Evolutionary conservation across 2,888 invertebrate species (phyloP).

Genomic region (Teinopalpus imperialis): DNA sequence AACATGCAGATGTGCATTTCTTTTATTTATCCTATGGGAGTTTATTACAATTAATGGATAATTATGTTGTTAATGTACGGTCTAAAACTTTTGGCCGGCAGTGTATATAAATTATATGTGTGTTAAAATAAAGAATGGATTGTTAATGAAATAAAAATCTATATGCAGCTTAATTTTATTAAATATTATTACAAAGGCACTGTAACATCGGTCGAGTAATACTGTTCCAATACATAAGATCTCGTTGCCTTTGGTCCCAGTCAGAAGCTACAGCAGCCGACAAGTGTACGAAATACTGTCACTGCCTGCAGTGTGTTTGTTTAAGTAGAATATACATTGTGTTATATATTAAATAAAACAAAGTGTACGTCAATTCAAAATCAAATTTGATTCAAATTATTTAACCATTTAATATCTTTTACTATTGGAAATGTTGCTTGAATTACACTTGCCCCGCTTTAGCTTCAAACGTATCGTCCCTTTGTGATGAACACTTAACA

Average conservation of each 20-base stretch:
- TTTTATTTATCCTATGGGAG: no score
- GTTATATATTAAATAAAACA: no score
- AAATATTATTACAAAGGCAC: conserved; percentile 72
- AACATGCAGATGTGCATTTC: no score
- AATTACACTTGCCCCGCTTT: background rate
- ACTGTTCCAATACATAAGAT: conserved; percentile 45
- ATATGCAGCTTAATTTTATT: conserved; percentile 53
- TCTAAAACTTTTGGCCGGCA: no score
- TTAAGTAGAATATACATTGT: conserved; percentile 2
- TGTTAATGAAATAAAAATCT: conserved; percentile 30
- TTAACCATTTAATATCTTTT: no score
- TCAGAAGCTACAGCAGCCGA: conserved; percentile 10
- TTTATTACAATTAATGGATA: no score
- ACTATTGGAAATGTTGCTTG: no score
- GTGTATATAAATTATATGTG: no score
- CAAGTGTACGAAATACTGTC: background rate
- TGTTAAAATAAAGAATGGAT: no score
- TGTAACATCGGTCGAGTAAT: conserved; percentile 55
- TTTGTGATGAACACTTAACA: conserved; percentile 25
- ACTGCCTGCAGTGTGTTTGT: conserved; percentile 18
- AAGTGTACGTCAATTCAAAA: no score
- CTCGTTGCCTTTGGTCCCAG: conserved; percentile 20
- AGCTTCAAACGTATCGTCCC: conserved; percentile 9
- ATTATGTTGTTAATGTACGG: no score
- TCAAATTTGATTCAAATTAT: no score